A percentile compares a stretch with the other conserved stretches of the same genome.
phyloP scores from a whole-genome alignment of 2,113 vertebrate species.

The Lophura nycthemera region DNA sequence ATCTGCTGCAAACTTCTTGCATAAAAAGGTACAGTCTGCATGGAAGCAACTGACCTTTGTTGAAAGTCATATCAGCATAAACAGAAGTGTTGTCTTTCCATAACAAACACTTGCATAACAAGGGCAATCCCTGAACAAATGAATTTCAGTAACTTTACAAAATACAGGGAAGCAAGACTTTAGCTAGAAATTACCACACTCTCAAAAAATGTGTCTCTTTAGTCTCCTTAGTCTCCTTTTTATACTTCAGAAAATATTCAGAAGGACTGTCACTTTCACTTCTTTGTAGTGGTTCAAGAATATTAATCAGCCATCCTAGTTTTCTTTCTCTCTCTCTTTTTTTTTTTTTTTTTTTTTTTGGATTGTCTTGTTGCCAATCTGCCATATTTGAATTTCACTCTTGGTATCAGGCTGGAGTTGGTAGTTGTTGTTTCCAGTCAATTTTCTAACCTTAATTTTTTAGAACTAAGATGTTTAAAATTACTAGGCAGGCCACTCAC shows the following conservation, averaged over 20 bases:
- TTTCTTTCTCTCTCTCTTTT: background rate
- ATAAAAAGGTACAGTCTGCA: background rate
- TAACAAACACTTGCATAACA: constrained; percentile 18
- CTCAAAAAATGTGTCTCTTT: background rate
- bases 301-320: background rate
- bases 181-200: constrained; percentile 32
- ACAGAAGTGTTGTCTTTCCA: constrained; percentile 22
- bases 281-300: background rate
- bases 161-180: constrained; percentile 17
- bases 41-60: constrained; percentile 8
- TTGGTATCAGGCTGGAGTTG: background rate
- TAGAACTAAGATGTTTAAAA: background rate
- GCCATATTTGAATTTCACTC: background rate
- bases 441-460: background rate
- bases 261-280: background rate
- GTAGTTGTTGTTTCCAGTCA: background rate
- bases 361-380: background rate
- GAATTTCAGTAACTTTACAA: constrained; percentile 11
- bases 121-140: background rate
- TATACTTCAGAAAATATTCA: background rate
- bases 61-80: constrained; percentile 16
- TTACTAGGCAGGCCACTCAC: background rate
- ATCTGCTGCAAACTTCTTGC: background rate
- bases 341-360: background rate
- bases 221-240: background rate